phyloP scores from a whole-genome alignment of 2,888 invertebrate species.

The Cantharis rufa region DNA sequence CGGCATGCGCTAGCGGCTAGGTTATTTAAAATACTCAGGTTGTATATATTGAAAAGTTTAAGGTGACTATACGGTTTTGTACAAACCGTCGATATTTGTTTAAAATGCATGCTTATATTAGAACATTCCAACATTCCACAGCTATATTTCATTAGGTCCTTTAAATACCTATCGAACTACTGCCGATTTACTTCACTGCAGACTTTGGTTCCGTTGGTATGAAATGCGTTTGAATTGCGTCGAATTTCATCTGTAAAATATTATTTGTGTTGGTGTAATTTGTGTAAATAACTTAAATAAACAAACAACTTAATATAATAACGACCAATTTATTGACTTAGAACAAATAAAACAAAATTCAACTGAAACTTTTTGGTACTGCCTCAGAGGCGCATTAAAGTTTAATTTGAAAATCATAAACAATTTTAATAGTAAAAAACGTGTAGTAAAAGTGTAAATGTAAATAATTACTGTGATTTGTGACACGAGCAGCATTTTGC shows the following conservation, averaged over 20 bases:
- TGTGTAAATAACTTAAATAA: neutral
- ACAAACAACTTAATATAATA: neutral
- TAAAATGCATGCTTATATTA: conserved; percentile 20
- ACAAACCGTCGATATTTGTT: neutral
- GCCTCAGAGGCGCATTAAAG: neutral
- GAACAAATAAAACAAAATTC: neutral
- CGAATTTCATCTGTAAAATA: conserved; percentile 61
- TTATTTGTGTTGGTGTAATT: conserved; percentile 25
- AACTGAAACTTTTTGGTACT: neutral
- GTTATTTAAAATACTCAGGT: neutral
- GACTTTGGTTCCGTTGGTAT: conserved; percentile 65
- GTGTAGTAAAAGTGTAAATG: neutral
- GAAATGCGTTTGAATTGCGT: conserved; percentile 60
- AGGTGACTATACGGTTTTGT: neutral
- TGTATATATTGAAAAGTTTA: neutral
- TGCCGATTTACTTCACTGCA: conserved; percentile 54
- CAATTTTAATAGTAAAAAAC: neutral
- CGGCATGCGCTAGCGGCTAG: neutral
- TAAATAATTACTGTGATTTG: neutral
- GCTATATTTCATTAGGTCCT: conserved; percentile 19
- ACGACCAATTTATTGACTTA: neutral
- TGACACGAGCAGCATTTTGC: neutral
- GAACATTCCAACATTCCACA: conserved; percentile 30
- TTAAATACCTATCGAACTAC: conserved; percentile 30
- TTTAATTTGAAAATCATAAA: neutral